These are phyloP conservation scores for Pantelozetes paolii DNA, from an alignment of 2,888 invertebrate genomes.

Conservation along the genomic window DNA sequence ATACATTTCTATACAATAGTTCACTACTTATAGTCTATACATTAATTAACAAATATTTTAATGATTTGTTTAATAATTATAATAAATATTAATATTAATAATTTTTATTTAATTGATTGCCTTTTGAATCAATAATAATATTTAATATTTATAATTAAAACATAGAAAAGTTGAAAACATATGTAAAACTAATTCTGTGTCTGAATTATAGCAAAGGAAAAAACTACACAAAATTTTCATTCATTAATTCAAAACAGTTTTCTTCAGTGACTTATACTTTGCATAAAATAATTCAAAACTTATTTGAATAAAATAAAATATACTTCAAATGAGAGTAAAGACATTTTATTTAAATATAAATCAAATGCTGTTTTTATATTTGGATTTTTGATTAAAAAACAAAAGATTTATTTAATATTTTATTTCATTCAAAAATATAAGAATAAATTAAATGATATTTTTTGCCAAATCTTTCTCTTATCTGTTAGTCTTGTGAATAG, in stretches of 20 bases:
- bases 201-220: no score
- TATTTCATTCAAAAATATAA: background rate
- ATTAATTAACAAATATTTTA: no score
- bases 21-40: no score
- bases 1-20: no score
- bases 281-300: background rate
- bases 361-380: background rate
- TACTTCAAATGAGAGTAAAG: background rate
- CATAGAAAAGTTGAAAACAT: no score
- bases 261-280: background rate
- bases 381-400: background rate
- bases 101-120: no score
- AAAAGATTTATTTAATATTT: background rate
- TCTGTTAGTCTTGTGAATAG: background rate
- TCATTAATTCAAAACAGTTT: background rate
- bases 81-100: no score
- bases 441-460: background rate
- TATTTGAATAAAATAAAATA: background rate
- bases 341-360: background rate
- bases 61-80: no score
- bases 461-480: background rate
- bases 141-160: no score
- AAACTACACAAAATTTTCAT: no score
- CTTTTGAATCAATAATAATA: no score
- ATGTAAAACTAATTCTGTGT: no score